Conservation (phyloP, 1,140 invertebrate species). For the Euwallacea similis region DNA sequence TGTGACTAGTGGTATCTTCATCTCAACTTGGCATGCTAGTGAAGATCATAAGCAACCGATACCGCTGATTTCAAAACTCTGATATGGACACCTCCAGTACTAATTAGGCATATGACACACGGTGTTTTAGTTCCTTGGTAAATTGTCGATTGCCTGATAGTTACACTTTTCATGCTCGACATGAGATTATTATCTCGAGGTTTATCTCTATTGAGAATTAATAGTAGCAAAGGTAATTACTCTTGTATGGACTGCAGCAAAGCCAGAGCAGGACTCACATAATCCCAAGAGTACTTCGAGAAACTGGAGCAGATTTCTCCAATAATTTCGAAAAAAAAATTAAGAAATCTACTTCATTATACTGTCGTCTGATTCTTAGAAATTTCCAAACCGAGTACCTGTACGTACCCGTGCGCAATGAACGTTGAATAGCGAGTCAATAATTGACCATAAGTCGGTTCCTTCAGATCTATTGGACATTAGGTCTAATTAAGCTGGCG, state of each 20-base stretch:
- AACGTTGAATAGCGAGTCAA: constrained; percentile 15
- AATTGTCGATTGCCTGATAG: constrained; percentile 9
- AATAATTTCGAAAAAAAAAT: no score
- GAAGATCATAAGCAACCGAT: constrained; percentile 16
- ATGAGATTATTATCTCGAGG: not conserved
- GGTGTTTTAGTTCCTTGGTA: constrained; percentile 8
- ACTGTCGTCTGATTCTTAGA: not conserved
- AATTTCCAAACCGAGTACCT: constrained; percentile 9
- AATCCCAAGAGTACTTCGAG: no score
- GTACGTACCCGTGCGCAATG: constrained; percentile 3
- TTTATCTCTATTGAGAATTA: no score
- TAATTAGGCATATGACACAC: constrained; percentile 26
- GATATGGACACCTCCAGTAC: constrained; percentile 11
- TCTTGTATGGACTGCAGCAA: no score
- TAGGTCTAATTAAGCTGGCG: constrained; percentile 13
- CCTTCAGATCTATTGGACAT: constrained; percentile 21
- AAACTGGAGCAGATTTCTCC: no score
- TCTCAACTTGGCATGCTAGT: constrained; percentile 5
- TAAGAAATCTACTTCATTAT: not conserved
- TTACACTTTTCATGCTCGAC: constrained; percentile 9
- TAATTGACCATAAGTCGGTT: constrained; percentile 20
- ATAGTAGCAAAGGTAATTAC: no score
- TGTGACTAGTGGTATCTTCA: constrained; percentile 11
- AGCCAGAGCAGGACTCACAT: no score
- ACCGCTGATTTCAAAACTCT: constrained; percentile 1